Percentiles rank a stretch among this genome's conserved stretches.
Evolutionary conservation across 2,797 vertebrate species (phyloP).

Genomic region (Silurus lanzhouensis): DNA sequence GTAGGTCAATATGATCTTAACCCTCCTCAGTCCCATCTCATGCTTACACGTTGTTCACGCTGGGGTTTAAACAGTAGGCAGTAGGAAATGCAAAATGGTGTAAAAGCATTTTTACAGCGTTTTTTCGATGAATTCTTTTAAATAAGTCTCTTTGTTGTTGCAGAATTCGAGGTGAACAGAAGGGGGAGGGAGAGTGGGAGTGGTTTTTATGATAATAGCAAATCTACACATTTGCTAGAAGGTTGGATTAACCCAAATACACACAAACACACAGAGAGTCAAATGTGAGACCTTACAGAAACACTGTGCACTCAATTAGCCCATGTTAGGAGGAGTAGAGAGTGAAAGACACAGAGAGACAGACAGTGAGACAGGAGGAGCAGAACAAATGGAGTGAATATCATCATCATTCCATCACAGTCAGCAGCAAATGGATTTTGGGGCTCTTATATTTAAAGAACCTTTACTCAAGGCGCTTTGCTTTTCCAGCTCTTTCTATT

Average conservation of each 20-base stretch:
- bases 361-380: conserved; percentile 9
- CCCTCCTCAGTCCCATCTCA: neutral
- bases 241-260: conserved; percentile 34
- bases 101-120: neutral
- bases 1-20: conserved; percentile 38
- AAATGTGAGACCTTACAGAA: conserved; percentile 13
- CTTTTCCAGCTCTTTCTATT: conserved; percentile 13
- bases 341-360: neutral
- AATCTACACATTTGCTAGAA: conserved; percentile 46
- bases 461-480: conserved; percentile 5
- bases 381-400: conserved; percentile 33
- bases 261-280: neutral
- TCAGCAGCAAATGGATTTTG: conserved; percentile 32
- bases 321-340: conserved; percentile 12
- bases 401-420: conserved; percentile 43
- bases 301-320: conserved; percentile 45
- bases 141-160: neutral
- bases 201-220: conserved; percentile 16
- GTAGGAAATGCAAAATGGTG: neutral
- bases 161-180: neutral
- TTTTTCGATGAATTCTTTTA: neutral
- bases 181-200: neutral
- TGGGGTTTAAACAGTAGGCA: neutral
- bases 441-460: conserved; percentile 31
- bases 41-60: neutral